Evolutionary conservation across 2,113 vertebrate species (phyloP), one percentile per base, ranked within the genome.

Genomic region (Apaloderma vittatum): DNA sequence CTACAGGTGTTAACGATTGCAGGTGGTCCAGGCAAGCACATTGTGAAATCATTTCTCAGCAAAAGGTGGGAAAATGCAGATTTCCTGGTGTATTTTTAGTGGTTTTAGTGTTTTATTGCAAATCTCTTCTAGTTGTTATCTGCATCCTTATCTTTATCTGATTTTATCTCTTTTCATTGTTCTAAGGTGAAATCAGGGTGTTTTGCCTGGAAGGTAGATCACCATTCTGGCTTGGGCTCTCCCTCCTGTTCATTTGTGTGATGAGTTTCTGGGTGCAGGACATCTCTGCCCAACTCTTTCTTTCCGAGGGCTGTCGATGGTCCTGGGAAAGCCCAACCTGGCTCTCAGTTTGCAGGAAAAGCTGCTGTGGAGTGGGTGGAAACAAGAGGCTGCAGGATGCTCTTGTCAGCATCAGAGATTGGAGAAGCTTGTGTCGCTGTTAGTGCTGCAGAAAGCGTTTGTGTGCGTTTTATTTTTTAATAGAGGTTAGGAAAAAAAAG

Each of bases 181-280:
- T 46, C 29, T 51, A 11, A 13, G 58, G 24, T 67, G 36, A 78
- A 77, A 21, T 6, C 30, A 3, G 37, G 13, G n/a, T 7, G 29
- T 3, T 36, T 40, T 27, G 26, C 40, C 40, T 40, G 40, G 3
- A 61, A 58, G 52, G 37, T 9, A 22, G 45, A 27, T 55, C 3
- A 0, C 3, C 3, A 2, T 23, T n/a, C 70, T 19, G 67, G 12
- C 66, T 51, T 0, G 0, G 40, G 15, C 8, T 67, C 29, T 49
- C 30, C 58, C 46, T 49, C 22, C 36, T 49, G 68, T 63, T 40
- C 46, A 20, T 65, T 12, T 19, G 14, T 32, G 46, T 8, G 66
- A 37, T 16, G 74, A 49, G 29, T 67, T 80, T 52, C 24, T 36
- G 62, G 15, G 3, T 12, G 27, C 45, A 37, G 72, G 37, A 32